Evolutionary conservation across 2,888 invertebrate genomes (phyloP).

Genomic region (Rhingia rostrata): DNA sequence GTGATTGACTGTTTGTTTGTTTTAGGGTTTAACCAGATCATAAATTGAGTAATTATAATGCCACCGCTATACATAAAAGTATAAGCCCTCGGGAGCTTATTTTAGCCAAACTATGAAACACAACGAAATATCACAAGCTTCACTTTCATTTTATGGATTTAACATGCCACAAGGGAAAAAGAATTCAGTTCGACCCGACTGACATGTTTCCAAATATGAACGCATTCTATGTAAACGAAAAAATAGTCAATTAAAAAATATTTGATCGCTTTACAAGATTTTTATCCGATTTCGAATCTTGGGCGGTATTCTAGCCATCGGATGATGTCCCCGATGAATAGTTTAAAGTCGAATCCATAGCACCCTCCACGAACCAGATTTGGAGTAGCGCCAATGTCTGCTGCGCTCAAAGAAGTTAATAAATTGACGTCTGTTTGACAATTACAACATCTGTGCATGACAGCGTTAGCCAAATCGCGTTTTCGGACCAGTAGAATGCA

Average conservation of each 20-base stretch:
- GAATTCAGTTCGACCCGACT: neutral
- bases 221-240: no score
- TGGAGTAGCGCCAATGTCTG: slow-evolving; percentile 33
- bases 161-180: slow-evolving; percentile 4
- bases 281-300: neutral
- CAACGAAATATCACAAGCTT: neutral
- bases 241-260: slow-evolving; percentile 4
- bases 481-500: slow-evolving; percentile 51
- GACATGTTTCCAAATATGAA: slow-evolving; percentile 15
- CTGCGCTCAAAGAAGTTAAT: slow-evolving; percentile 14
- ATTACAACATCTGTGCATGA: slow-evolving; percentile 37
- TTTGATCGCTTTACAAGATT: neutral
- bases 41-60: no score
- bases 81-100: no score
- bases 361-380: slow-evolving; percentile 5
- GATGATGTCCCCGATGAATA: neutral
- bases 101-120: no score
- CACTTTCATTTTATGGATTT: slow-evolving; percentile 6
- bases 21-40: no score
- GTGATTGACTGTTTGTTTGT: no score
- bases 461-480: slow-evolving; percentile 28
- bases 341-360: neutral
- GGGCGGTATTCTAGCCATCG: slow-evolving; percentile 12
- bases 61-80: no score
- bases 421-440: slow-evolving; percentile 48